Evolutionary conservation across 2,888 invertebrate genomes (phyloP).

Genomic region (Oligia fasciuncula): DNA sequence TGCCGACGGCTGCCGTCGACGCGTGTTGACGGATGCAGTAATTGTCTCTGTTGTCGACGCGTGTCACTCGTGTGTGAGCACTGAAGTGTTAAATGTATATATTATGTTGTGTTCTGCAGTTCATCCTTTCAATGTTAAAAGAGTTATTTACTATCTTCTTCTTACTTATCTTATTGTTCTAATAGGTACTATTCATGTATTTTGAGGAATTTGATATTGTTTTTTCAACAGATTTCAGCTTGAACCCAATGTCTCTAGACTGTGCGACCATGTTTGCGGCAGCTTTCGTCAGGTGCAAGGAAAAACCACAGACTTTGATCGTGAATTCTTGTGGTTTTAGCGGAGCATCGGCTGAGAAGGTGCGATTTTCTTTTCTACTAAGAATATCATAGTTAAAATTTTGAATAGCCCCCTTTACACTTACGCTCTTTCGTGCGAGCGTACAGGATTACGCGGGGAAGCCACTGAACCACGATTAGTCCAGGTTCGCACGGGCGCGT

Average conservation of each 20-base stretch:
- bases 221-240: constrained; percentile 85
- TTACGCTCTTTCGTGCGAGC: background rate
- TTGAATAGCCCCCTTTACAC: background rate
- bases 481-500: no score
- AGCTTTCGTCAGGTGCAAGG: constrained; percentile 89
- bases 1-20: background rate
- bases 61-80: background rate
- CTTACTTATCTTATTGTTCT: background rate
- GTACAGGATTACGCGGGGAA: background rate
- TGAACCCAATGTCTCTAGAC: constrained; percentile 91
- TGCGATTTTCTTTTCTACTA: constrained; percentile 44
- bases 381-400: background rate
- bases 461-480: no score
- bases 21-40: background rate
- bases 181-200: background rate
- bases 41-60: background rate
- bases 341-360: constrained; percentile 88
- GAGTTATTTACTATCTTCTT: background rate
- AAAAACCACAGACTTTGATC: constrained; percentile 89
- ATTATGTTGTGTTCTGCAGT: background rate
- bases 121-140: background rate
- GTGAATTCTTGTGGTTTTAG: constrained; percentile 89
- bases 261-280: constrained; percentile 91
- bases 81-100: background rate
- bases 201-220: background rate